Base-by-base conservation (phyloP, 2,888 invertebrate species). In the Melipona beecheii region DNA sequence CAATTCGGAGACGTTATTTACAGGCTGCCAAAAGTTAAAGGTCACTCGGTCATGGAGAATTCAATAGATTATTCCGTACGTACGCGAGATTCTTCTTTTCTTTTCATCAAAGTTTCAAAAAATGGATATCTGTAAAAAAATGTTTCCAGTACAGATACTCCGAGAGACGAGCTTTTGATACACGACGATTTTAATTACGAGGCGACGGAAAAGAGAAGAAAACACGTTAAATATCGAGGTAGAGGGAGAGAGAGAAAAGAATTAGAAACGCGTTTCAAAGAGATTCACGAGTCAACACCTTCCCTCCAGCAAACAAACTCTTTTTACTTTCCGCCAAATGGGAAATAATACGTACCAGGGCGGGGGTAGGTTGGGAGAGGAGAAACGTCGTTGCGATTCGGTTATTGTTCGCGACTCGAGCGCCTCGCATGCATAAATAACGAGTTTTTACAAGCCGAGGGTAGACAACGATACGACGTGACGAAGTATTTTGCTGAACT, bases 71-170 rank as follows among this genome's bases (percentile, higher is more conserved):
- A 17, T 31, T 36, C 17, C 17, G 65, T 17, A 43, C 9, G 15
- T 24, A 65, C n/a, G 19, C 21, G n/a, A 56, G 13, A n/a, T n/a
- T 24, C 13, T 13, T 5, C n/a, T 15, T 17, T 17, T 9, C 5
- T 60, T 27, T 43, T 43, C 43, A 43, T 43, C 43, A 9, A 43
- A 43, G 43, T 43, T 43, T 43, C 43, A 2, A 43, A 43, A 43
- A 31, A 43, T 43, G 43, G 43, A 43, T 9, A 73, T 62, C 72
- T 50, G 72, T 73, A 9, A 62, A 50, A 27, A 17, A 73, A 73
- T 62, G n/a, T 15, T 49, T 31, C 2, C 9, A 50, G 60, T 50
- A 72, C 60, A 72, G 72, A 72, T 60, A 17, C 24, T 4, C 5
- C 5, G 24, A 43, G 11, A 24, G 13, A 52, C 17, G 27, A 27